Conservation (phyloP, 2,888 invertebrate species). For the Cryptophagus acutangulus region DNA sequence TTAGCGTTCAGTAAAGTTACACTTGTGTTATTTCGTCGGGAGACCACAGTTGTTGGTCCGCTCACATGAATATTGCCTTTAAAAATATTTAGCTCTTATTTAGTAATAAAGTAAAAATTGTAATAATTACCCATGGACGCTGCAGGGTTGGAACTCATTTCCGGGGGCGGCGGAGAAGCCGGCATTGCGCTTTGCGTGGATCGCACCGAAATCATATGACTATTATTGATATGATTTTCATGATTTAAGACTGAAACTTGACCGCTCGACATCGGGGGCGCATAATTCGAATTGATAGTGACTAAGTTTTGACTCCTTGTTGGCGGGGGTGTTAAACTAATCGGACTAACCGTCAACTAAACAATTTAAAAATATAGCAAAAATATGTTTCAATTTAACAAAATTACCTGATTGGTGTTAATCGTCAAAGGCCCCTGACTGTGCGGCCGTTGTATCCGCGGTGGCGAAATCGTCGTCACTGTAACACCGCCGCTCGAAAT, state of each 20-base stretch:
- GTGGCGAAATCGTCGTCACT: slow-evolving; percentile 50
- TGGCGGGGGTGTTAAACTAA: slow-evolving; percentile 21
- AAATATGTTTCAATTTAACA: slow-evolving; percentile 27
- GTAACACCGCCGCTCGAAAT: slow-evolving; percentile 58
- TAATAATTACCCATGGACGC: not conserved
- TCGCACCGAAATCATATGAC: slow-evolving; percentile 44
- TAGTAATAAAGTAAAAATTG: no score
- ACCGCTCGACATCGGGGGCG: slow-evolving; percentile 41
- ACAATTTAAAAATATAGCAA: no score
- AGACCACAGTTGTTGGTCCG: slow-evolving; percentile 58
- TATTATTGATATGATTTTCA: slow-evolving; percentile 35
- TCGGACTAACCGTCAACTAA: slow-evolving; percentile 3
- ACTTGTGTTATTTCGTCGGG: slow-evolving; percentile 67
- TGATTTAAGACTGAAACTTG: slow-evolving; percentile 44
- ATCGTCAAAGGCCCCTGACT: slow-evolving; percentile 53
- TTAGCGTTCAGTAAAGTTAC: slow-evolving; percentile 67
- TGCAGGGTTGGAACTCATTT: not conserved
- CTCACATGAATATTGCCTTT: slow-evolving; percentile 51
- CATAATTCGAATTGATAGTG: slow-evolving; percentile 44
- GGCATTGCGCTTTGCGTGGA: slow-evolving; percentile 24
- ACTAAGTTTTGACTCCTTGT: slow-evolving; percentile 36
- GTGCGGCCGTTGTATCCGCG: slow-evolving; percentile 49
- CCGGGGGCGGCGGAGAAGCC: slow-evolving; percentile 23
- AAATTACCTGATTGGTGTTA: slow-evolving; percentile 35
- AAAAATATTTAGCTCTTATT: not conserved